phyloP scores from a whole-genome alignment of 2,113 vertebrate species.

The Trichechus manatus region DNA sequence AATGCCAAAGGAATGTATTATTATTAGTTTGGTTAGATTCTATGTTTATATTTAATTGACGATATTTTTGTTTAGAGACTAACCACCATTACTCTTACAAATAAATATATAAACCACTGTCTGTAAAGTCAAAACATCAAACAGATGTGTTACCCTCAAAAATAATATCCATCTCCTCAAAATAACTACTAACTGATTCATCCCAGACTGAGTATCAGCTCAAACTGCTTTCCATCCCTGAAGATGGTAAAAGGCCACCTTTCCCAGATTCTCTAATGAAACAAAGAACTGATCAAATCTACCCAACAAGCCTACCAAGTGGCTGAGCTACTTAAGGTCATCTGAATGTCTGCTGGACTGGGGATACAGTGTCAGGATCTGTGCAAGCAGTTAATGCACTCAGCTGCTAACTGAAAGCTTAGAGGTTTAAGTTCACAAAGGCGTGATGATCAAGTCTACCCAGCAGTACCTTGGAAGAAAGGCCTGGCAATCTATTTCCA shows the following conservation, averaged over 20 bases:
- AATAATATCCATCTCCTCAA: neutral
- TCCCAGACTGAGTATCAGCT: neutral
- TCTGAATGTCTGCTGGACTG: neutral
- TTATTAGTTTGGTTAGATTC: constrained; percentile 10
- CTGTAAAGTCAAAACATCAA: neutral
- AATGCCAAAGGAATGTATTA: neutral
- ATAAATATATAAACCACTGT: neutral
- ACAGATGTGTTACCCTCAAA: neutral
- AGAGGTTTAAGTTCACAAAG: too few species aligned
- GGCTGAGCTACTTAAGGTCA: neutral
- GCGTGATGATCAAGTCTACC: too few species aligned
- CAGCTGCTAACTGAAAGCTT: too few species aligned
- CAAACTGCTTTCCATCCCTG: neutral
- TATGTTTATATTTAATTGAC: constrained; percentile 1
- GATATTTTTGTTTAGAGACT: neutral
- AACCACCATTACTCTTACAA: neutral
- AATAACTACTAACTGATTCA: constrained; percentile 10
- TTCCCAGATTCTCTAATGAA: neutral
- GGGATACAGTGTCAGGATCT: neutral
- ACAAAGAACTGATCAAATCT: constrained; percentile 1
- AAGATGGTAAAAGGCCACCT: neutral
- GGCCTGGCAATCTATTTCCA: too few species aligned
- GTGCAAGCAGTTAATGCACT: too few species aligned
- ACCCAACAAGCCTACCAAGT: neutral
- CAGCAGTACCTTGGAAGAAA: too few species aligned